These are phyloP conservation scores for Apostichopus californicus DNA, from an alignment of 35 echinoderm and acorn worm species.

Conservation along the genomic window DNA sequence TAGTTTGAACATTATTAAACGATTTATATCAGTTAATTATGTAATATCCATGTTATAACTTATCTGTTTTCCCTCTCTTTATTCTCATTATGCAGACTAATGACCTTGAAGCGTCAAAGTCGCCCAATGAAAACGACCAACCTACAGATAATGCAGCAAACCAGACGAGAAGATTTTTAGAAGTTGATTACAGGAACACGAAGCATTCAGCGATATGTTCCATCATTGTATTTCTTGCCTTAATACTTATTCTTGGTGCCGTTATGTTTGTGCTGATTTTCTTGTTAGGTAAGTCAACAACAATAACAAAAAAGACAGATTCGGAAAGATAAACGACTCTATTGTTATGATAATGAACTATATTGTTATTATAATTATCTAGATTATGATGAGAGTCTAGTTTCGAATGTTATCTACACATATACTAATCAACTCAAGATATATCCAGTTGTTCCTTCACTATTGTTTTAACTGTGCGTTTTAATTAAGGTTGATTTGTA, in stretches of 20 bases:
- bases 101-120: background rate
- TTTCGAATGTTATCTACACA: no score
- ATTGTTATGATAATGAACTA: no score
- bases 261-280: constrained; percentile 10
- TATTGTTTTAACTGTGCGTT: background rate
- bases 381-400: no score
- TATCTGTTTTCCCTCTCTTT: background rate
- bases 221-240: constrained; percentile 36
- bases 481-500: background rate
- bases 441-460: background rate
- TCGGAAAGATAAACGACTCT: no score
- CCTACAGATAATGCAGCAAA: background rate
- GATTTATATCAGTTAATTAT: background rate
- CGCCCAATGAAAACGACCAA: background rate
- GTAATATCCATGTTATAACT: background rate
- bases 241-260: constrained; percentile 1
- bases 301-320: no score
- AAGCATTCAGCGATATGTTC: constrained; percentile 43
- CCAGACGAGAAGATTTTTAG: background rate
- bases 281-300: constrained; percentile 7
- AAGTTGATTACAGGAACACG: constrained; percentile 26
- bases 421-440: background rate
- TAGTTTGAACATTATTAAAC: background rate
- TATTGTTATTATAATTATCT: no score
- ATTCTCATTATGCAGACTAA: background rate